Percentiles rank a stretch among this genome's conserved stretches.
phyloP scores from a whole-genome alignment of 2,113 vertebrate species.

The pig (Sus scrofa) region DNA sequence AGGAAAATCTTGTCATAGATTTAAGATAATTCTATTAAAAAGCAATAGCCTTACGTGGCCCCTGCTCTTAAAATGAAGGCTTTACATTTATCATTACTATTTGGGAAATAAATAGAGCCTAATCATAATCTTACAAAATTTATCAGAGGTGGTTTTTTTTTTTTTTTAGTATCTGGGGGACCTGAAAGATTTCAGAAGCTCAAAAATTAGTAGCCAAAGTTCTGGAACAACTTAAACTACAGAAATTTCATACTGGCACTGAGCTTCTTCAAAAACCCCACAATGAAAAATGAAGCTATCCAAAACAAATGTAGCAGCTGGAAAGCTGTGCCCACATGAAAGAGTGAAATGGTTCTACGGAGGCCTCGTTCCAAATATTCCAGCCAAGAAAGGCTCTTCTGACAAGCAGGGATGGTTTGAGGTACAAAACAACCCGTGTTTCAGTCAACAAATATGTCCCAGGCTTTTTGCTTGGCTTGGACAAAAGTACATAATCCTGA shows the following conservation, averaged over 20 bases:
- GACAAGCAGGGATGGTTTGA: not conserved
- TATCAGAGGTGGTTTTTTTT: not conserved
- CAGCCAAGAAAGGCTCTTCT: not conserved
- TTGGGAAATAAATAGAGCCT: not conserved
- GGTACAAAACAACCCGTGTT: not conserved
- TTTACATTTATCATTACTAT: not conserved
- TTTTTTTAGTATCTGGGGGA: not conserved
- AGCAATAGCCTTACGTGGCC: not conserved
- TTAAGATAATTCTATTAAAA: not conserved
- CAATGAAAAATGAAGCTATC: constrained; percentile 37
- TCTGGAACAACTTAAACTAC: constrained; percentile 10
- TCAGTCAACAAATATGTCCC: not conserved
- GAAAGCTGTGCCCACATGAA: not conserved
- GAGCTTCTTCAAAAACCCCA: constrained; percentile 1
- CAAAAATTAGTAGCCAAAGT: constrained; percentile 5
- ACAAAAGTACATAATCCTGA: not conserved
- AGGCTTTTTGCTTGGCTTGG: not conserved
- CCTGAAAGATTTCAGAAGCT: constrained; percentile 21
- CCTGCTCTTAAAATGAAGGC: not conserved
- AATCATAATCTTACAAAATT: not conserved
- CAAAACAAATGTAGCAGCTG: not conserved
- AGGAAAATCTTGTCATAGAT: not conserved
- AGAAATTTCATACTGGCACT: constrained; percentile 20
- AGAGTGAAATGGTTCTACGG: accelerated
- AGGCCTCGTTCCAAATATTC: not conserved